phyloP scores from a whole-genome alignment of 35 echinoderm and acorn worm genomes.

The Anneissia japonica region DNA sequence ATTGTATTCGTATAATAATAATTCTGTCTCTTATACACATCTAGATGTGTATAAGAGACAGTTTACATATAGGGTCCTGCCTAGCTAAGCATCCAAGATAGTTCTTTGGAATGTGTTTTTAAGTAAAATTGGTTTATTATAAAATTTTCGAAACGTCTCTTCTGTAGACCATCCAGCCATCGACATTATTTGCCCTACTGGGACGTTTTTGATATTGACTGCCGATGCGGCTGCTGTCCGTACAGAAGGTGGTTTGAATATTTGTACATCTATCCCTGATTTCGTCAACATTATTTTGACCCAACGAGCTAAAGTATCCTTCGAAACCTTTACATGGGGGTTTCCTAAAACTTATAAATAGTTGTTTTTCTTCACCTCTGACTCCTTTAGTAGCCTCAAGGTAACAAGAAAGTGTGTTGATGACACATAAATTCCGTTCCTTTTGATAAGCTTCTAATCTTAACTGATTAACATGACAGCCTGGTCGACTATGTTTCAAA shows the following conservation, averaged over 20 bases:
- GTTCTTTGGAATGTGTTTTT: background rate
- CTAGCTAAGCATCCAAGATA: too few relatives aligned
- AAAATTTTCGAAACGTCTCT: background rate
- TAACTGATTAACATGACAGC: too few relatives aligned
- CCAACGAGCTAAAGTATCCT: background rate
- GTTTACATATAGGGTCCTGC: too few relatives aligned
- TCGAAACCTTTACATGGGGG: constrained; percentile 1
- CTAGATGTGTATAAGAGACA: too few relatives aligned
- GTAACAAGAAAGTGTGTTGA: too few relatives aligned
- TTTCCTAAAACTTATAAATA: constrained; percentile 10
- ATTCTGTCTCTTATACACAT: too few relatives aligned
- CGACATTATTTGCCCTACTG: background rate
- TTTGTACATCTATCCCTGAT: background rate
- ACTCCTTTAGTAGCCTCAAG: background rate
- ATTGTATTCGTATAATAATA: too few relatives aligned
- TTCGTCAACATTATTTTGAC: background rate
- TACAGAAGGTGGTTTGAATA: background rate
- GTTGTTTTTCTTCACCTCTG: background rate
- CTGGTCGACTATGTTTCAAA: too few relatives aligned
- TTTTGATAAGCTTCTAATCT: too few relatives aligned
- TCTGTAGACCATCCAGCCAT: background rate
- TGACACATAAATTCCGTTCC: too few relatives aligned
- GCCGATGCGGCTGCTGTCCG: background rate
- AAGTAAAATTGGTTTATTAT: background rate
- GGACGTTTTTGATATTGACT: background rate